Evolutionary conservation across 1,140 invertebrate genomes (phyloP).

Genomic region (Zaprionus lachaisei): DNA sequence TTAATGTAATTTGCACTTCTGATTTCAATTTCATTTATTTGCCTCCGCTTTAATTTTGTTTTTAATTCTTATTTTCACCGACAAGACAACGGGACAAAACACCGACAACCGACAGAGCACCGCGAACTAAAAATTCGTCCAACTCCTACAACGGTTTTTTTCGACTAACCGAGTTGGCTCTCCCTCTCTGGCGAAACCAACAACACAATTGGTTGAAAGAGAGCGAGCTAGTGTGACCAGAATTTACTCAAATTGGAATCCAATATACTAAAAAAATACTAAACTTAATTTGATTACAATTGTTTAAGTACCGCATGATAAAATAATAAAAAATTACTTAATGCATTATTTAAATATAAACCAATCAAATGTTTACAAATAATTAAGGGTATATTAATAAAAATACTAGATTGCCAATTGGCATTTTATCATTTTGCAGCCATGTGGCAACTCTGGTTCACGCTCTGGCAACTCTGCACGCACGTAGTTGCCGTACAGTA

Average conservation of each 20-base stretch:
- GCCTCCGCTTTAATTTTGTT: constrained; percentile 33
- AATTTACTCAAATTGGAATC: background rate
- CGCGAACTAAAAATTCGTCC: constrained; percentile 53
- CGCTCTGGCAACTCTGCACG: constrained; percentile 8
- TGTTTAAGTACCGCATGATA: background rate
- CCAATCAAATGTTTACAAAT: background rate
- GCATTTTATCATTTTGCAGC: background rate
- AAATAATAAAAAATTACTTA: background rate
- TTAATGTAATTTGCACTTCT: constrained; percentile 33
- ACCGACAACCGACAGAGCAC: constrained; percentile 60
- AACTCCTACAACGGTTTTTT: constrained; percentile 56
- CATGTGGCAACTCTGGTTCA: background rate
- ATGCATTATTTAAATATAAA: background rate
- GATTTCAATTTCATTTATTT: constrained; percentile 44
- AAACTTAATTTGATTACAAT: background rate
- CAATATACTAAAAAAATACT: constrained; percentile 1
- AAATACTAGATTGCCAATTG: constrained; percentile 2
- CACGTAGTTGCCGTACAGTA: constrained; percentile 15
- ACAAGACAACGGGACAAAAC: constrained; percentile 53
- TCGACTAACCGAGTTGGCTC: constrained; percentile 38
- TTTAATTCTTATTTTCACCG: constrained; percentile 44
- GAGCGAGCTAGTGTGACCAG: constrained; percentile 14
- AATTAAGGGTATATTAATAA: background rate
- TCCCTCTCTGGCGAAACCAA: constrained; percentile 36
- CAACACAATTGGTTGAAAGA: constrained; percentile 21